Evolutionary conservation across 1,140 invertebrate species (phyloP).

Genomic region (Akabosia matsudoensis): DNA sequence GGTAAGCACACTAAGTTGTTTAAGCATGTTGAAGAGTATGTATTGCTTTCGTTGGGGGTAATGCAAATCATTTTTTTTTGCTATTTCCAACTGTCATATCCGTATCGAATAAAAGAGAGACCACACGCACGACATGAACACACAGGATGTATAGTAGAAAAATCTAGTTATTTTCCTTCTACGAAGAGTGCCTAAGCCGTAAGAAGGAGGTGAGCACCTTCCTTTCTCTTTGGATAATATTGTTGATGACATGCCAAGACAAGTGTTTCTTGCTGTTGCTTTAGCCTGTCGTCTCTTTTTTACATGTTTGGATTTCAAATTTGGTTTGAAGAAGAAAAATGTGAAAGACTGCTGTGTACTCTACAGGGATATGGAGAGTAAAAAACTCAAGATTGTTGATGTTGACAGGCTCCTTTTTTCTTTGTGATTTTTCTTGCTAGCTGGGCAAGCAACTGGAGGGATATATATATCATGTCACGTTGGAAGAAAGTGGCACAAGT

Average conservation of each 20-base stretch:
- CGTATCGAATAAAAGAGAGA: neutral
- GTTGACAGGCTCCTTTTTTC: neutral
- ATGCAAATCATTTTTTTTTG: neutral
- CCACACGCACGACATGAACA: neutral
- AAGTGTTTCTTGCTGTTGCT: neutral
- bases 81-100: neutral
- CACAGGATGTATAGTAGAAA: too few relatives aligned
- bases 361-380: neutral
- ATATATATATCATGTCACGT: too few relatives aligned
- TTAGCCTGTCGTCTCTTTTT: neutral
- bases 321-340: neutral
- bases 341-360: neutral
- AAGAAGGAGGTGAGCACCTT: neutral
- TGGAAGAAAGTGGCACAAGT: too few relatives aligned
- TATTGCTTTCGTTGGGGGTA: neutral
- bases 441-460: neutral
- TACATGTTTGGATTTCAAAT: neutral
- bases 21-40: neutral
- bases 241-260: neutral
- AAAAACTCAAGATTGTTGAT: neutral
- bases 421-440: neutral
- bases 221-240: neutral
- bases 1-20: neutral
- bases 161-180: neutral
- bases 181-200: neutral